A percentile compares a stretch with the other conserved stretches of the same genome.
Evolutionary conservation across 1,140 invertebrate genomes (phyloP).

Genomic region (Diorhabda carinulata): DNA sequence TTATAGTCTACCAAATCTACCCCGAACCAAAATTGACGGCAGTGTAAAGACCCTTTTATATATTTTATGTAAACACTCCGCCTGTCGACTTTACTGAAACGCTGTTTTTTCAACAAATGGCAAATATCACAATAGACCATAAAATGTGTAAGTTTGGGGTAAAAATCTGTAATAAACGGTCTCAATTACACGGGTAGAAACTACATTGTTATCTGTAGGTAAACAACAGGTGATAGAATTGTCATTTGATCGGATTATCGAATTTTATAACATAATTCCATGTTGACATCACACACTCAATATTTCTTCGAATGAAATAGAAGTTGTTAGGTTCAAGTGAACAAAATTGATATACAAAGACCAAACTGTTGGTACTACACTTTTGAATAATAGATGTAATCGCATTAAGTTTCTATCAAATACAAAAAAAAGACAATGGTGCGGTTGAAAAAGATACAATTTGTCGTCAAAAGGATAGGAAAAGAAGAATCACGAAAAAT

Average conservation of each 20-base stretch:
- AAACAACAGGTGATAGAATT: conserved; percentile 12
- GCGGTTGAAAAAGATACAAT: too few species aligned
- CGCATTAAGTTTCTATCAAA: too few species aligned
- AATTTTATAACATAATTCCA: background rate
- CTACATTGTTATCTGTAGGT: conserved; percentile 12
- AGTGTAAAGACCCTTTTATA: conserved; percentile 23
- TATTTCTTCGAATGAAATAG: too few species aligned
- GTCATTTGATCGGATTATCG: background rate
- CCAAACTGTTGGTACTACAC: too few species aligned
- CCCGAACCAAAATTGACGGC: background rate
- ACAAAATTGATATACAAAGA: too few species aligned
- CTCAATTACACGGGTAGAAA: conserved; percentile 36
- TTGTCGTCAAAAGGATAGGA: too few species aligned
- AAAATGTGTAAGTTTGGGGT: conserved; percentile 35
- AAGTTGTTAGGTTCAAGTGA: too few species aligned
- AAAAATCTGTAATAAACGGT: conserved; percentile 39
- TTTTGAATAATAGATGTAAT: too few species aligned
- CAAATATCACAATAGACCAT: conserved; percentile 27
- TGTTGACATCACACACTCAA: background rate
- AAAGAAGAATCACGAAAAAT: too few species aligned
- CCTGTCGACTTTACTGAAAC: conserved; percentile 39
- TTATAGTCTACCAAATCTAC: too few species aligned
- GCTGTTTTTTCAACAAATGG: conserved; percentile 36
- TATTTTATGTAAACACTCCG: conserved; percentile 41
- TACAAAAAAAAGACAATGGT: too few species aligned